Percentiles rank a stretch among this genome's conserved stretches.
phyloP scores from a whole-genome alignment of 2,888 invertebrate genomes.

The Tuta absoluta region DNA sequence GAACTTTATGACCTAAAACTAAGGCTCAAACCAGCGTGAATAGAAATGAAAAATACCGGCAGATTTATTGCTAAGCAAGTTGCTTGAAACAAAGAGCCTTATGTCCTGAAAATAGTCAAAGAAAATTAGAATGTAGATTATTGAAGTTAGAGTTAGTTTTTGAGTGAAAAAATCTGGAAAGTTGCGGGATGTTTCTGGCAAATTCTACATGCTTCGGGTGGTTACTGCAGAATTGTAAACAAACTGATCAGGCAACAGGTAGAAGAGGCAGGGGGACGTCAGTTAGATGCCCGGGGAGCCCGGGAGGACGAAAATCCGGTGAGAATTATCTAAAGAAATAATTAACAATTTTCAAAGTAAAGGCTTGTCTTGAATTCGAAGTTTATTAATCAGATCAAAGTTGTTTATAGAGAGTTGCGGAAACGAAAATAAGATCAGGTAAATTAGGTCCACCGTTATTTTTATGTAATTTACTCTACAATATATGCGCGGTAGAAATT shows the following conservation, averaged over 20 bases:
- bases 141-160: not conserved
- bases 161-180: not conserved
- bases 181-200: constrained; percentile 47
- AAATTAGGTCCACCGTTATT: too few relatives aligned
- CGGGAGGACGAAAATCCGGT: constrained; percentile 30
- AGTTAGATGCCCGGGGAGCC: constrained; percentile 34
- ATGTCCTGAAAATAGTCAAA: not conserved
- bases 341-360: not conserved
- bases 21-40: not conserved
- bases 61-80: constrained; percentile 23
- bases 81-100: not conserved
- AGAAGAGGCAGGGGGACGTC: constrained; percentile 36
- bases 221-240: constrained; percentile 54
- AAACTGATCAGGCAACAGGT: constrained; percentile 70
- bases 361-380: too few relatives aligned
- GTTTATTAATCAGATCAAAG: too few relatives aligned
- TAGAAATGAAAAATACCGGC: not conserved
- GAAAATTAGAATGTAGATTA: not conserved
- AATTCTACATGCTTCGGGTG: constrained; percentile 49
- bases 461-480: too few relatives aligned
- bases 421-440: too few relatives aligned
- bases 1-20: constrained; percentile 2
- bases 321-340: not conserved
- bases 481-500: too few relatives aligned
- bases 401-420: too few relatives aligned